phyloP scores from a whole-genome alignment of 2,797 vertebrate species.

The Gobio occitaniae region DNA sequence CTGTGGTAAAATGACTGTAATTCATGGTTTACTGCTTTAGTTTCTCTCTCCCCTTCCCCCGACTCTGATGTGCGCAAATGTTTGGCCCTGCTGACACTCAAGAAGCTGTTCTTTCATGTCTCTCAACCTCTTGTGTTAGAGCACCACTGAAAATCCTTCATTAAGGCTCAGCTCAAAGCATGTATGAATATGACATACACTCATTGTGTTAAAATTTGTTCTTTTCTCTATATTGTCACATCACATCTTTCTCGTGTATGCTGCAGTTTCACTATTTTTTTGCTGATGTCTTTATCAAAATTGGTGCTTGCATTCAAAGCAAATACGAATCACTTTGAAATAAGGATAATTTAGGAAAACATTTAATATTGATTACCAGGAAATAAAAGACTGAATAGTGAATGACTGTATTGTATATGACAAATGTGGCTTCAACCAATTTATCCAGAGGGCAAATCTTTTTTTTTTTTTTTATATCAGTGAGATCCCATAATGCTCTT shows the following conservation, averaged over 20 bases:
- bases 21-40: not conserved
- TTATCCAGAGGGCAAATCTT: too few relatives aligned
- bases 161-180: not conserved
- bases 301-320: not conserved
- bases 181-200: not conserved
- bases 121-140: not conserved
- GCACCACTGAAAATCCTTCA: not conserved
- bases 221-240: not conserved
- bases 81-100: not conserved
- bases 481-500: not conserved
- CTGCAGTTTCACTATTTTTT: not conserved
- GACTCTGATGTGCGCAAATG: not conserved
- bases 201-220: too few relatives aligned
- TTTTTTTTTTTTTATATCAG: not conserved
- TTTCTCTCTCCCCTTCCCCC: not conserved
- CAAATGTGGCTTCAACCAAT: not conserved
- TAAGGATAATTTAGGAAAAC: not conserved
- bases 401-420: not conserved
- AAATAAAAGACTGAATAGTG: not conserved
- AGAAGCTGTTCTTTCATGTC: constrained; percentile 7
- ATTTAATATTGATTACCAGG: not conserved
- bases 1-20: not conserved
- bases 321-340: not conserved
- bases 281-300: not conserved
- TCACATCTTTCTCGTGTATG: not conserved